Evolutionary conservation across 2,888 invertebrate species (phyloP).

Genomic region (Eupithecia dodoneata): DNA sequence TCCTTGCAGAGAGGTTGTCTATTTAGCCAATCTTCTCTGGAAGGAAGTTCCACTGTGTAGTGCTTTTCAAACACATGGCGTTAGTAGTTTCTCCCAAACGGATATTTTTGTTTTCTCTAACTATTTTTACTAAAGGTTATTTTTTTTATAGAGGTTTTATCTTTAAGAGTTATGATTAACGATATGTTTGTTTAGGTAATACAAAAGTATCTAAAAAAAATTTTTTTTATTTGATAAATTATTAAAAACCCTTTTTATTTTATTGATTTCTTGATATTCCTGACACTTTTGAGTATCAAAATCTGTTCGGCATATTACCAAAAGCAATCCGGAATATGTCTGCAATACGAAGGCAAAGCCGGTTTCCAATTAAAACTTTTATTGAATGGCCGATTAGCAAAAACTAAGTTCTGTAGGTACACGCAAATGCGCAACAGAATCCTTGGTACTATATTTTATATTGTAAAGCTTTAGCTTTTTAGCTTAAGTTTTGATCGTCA

Average conservation of each 20-base stretch:
- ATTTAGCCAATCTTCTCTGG: no score
- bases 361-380: slow-evolving; percentile 71
- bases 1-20: no score
- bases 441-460: background rate
- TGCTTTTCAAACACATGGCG: no score
- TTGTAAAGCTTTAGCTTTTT: background rate
- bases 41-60: no score
- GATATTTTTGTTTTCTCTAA: no score
- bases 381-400: slow-evolving; percentile 67
- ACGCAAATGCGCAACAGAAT: slow-evolving; percentile 27
- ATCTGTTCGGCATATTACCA: slow-evolving; percentile 15
- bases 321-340: slow-evolving; percentile 44
- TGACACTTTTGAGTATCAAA: background rate
- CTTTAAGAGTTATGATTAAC: no score
- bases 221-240: no score
- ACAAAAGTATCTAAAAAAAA: no score
- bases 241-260: background rate
- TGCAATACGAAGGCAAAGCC: slow-evolving; percentile 53
- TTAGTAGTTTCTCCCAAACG: no score
- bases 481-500: background rate
- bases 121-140: no score
- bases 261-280: background rate
- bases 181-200: no score
- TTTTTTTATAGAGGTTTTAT: no score
- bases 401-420: slow-evolving; percentile 54